phyloP scores from a whole-genome alignment of 1,140 invertebrate species.

The Drosophila kohkoa region DNA sequence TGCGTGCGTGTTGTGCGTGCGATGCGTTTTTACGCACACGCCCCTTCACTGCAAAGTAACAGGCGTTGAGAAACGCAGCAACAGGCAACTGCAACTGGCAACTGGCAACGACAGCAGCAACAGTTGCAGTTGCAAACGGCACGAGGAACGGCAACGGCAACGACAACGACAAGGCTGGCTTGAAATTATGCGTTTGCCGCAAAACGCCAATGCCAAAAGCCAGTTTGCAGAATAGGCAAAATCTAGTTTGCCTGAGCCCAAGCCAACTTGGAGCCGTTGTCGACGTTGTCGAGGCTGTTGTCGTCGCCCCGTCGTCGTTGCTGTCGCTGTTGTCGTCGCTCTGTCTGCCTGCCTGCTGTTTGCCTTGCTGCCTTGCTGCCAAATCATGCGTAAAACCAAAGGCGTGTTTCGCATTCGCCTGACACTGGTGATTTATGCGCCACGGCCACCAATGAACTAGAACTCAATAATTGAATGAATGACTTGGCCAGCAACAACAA shows the following conservation, averaged over 20 bases:
- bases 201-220: slow-evolving; percentile 74
- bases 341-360: slow-evolving; percentile 33
- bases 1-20: slow-evolving; percentile 62
- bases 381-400: slow-evolving; percentile 80
- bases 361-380: slow-evolving; percentile 44
- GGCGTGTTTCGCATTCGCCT: slow-evolving; percentile 63
- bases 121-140: slow-evolving; percentile 14
- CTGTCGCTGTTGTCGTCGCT: slow-evolving; percentile 17
- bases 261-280: slow-evolving; percentile 45
- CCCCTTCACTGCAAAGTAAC: slow-evolving; percentile 83
- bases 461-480: slow-evolving; percentile 81
- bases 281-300: slow-evolving; percentile 23
- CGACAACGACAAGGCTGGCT: slow-evolving; percentile 62
- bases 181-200: slow-evolving; percentile 72
- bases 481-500: slow-evolving; percentile 33
- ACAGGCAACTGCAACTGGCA: not conserved
- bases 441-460: slow-evolving; percentile 71
- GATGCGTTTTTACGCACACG: slow-evolving; percentile 80
- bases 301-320: slow-evolving; percentile 8
- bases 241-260: slow-evolving; percentile 76
- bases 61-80: slow-evolving; percentile 79
- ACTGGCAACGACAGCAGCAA: slow-evolving; percentile 20
- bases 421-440: slow-evolving; percentile 74
- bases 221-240: slow-evolving; percentile 80
- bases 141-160: slow-evolving; percentile 12